Percentiles rank a stretch among this genome's conserved stretches.
These are phyloP conservation scores for Anolis apletophallus DNA, from an alignment of 2,797 vertebrate genomes.

Conservation along the genomic window DNA sequence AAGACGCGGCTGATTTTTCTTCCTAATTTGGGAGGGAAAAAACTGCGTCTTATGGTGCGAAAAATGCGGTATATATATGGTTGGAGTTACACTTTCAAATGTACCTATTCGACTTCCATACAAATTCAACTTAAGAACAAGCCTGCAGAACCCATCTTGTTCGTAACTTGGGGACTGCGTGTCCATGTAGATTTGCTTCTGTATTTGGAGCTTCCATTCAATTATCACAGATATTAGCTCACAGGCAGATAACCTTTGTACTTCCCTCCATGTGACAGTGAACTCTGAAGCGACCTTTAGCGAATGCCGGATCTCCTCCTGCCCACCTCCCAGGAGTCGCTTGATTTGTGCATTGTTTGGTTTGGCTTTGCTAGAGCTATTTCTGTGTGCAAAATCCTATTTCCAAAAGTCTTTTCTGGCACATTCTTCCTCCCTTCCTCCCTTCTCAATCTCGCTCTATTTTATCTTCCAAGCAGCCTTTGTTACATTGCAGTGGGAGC, in stretches of 20 bases:
- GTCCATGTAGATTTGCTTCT: background rate
- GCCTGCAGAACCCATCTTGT: too few relatives aligned
- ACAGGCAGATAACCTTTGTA: background rate
- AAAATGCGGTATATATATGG: too few relatives aligned
- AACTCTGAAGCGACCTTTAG: background rate
- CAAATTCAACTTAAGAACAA: too few relatives aligned
- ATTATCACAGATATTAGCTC: background rate
- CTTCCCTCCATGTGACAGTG: background rate
- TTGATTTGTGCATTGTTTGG: background rate
- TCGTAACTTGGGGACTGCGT: too few relatives aligned
- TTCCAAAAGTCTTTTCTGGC: background rate
- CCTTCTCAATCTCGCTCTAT: too few relatives aligned
- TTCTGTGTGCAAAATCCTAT: background rate
- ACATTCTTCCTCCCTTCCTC: background rate
- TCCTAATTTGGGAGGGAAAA: too few relatives aligned
- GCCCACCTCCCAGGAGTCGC: background rate
- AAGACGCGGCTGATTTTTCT: too few relatives aligned
- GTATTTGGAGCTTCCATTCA: background rate
- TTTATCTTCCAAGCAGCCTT: background rate
- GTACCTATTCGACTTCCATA: too few relatives aligned
- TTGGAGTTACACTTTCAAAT: too few relatives aligned
- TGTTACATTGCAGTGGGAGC: fast-evolving
- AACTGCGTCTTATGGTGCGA: too few relatives aligned
- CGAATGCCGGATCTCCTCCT: background rate
- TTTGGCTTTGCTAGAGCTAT: background rate